Percentiles rank a stretch among this genome's conserved stretches.
These are phyloP conservation scores for Drosophila insularis DNA, from an alignment of 1,140 invertebrate genomes.

Conservation along the genomic window DNA sequence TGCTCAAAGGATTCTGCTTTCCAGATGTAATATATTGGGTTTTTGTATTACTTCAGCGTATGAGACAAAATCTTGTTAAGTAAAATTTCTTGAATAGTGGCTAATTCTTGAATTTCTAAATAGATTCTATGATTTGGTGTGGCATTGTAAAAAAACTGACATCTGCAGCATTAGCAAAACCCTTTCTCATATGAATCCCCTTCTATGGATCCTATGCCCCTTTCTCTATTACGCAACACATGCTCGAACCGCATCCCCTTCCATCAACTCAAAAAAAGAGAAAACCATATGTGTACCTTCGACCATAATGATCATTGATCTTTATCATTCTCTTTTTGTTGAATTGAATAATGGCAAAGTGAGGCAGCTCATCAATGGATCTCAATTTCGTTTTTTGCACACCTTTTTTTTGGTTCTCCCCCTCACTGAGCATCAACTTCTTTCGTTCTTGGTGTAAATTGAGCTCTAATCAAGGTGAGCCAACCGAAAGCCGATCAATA, in stretches of 20 bases:
- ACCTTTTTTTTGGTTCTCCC: conserved; percentile 33
- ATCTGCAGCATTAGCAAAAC: conserved; percentile 1
- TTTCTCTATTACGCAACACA: conserved; percentile 45
- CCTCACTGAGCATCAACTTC: neutral
- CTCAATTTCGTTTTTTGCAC: conserved; percentile 48
- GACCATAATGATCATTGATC: conserved; percentile 24
- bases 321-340: conserved; percentile 35
- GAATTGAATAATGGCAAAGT: conserved; percentile 48
- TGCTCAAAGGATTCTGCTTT: too few species aligned
- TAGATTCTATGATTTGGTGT: conserved; percentile 7
- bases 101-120: neutral
- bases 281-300: conserved; percentile 61
- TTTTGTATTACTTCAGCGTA: too few species aligned
- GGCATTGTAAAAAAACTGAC: neutral
- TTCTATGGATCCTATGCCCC: conserved; percentile 25
- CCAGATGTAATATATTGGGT: too few species aligned
- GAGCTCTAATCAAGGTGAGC: conserved; percentile 65
- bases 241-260: conserved; percentile 5
- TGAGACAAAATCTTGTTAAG: too few species aligned
- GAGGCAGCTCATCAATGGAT: conserved; percentile 38
- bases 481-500: conserved; percentile 41
- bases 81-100: neutral
- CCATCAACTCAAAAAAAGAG: conserved; percentile 35
- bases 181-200: conserved; percentile 2
- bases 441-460: conserved; percentile 49